A percentile compares a stretch with the other conserved stretches of the same genome.
These are phyloP conservation scores for Mormyrus lacerda DNA, from an alignment of 2,113 vertebrate genomes.

Conservation along the genomic window DNA sequence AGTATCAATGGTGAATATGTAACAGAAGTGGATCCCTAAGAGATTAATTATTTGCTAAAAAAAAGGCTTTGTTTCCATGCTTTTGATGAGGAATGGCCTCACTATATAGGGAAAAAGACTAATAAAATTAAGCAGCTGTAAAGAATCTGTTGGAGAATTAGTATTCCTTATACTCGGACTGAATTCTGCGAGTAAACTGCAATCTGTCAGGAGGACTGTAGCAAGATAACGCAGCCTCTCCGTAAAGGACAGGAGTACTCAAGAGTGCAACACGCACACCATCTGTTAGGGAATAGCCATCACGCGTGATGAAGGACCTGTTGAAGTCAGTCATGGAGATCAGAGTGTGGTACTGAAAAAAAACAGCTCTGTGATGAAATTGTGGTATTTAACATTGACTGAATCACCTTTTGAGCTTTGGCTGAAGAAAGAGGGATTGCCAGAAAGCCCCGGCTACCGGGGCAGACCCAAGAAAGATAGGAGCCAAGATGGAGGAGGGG, in stretches of 20 bases:
- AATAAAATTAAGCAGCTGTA: not conserved
- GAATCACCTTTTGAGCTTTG: not conserved
- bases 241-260: not conserved
- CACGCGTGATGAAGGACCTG: not conserved
- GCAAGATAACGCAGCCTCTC: not conserved
- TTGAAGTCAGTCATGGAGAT: not conserved
- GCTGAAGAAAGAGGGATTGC: not conserved
- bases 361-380: not conserved
- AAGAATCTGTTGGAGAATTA: not conserved
- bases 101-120: not conserved
- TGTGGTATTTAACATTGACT: not conserved
- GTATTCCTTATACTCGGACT: no score
- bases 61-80: not conserved
- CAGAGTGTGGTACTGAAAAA: not conserved
- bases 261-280: not conserved
- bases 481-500: not conserved
- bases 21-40: not conserved
- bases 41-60: conserved; percentile 8
- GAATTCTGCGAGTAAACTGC: not conserved
- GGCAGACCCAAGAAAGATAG: not conserved
- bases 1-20: not conserved
- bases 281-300: not conserved
- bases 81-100: not conserved
- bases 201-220: not conserved
- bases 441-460: not conserved